These are phyloP conservation scores for Gryllus bimaculatus DNA, from an alignment of 1,140 invertebrate species.

Conservation along the genomic window DNA sequence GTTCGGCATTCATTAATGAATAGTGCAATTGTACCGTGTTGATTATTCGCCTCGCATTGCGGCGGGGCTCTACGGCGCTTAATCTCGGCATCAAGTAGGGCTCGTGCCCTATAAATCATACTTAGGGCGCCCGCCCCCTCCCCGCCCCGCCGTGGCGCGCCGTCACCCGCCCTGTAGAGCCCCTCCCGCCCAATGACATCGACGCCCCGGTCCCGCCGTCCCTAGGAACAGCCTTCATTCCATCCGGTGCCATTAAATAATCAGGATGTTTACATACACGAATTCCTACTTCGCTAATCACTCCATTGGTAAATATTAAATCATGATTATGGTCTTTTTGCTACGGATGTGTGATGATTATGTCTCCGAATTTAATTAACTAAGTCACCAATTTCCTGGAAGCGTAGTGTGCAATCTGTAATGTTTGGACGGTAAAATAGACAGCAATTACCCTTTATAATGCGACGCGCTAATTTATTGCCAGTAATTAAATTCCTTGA, in stretches of 20 bases:
- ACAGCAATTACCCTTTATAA: neutral
- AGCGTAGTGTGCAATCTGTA: neutral
- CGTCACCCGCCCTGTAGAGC: neutral
- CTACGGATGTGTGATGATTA: neutral
- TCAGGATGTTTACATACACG: neutral
- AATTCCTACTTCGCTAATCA: neutral
- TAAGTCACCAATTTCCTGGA: neutral
- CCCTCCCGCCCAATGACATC: neutral
- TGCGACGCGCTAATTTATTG: conserved; percentile 1
- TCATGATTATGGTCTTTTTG: neutral
- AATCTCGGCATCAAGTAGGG: neutral
- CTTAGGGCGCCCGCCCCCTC: neutral
- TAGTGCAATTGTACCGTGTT: neutral
- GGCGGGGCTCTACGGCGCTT: neutral
- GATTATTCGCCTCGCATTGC: conserved; percentile 3
- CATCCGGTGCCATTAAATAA: neutral
- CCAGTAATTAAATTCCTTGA: conserved; percentile 2
- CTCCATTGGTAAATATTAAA: conserved; percentile 5
- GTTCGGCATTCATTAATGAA: neutral
- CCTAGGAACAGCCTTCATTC: neutral
- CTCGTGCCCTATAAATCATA: neutral
- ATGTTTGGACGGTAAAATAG: neutral
- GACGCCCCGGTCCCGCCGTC: neutral
- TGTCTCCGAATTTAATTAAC: neutral
- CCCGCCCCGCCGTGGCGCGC: too few species aligned